Conservation (phyloP, 1,140 invertebrate genomes). For the Euschistus heros region DNA sequence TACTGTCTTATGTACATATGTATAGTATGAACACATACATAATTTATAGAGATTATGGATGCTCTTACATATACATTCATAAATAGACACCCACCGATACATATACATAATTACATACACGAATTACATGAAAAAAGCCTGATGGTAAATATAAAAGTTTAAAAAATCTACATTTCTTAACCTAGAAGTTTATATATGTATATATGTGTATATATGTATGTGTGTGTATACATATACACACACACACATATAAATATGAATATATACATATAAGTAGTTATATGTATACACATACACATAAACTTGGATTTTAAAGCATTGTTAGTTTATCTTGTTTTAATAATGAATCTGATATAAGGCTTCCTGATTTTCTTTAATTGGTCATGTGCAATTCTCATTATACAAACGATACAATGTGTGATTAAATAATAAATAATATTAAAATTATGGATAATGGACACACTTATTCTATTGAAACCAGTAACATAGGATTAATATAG, state of each 20-base stretch:
- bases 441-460: conserved; percentile 3
- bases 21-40: too few relatives aligned
- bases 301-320: neutral
- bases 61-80: too few relatives aligned
- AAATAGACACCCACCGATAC: too few relatives aligned
- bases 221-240: conserved; percentile 1
- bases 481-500: conserved; percentile 1
- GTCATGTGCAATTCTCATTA: conserved; percentile 15
- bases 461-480: neutral
- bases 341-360: conserved; percentile 12
- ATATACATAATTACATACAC: too few relatives aligned
- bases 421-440: neutral
- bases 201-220: conserved; percentile 14
- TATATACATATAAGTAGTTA: conserved; percentile 13
- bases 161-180: conserved; percentile 25
- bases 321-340: neutral
- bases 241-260: neutral
- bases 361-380: conserved; percentile 15
- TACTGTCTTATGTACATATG: too few relatives aligned
- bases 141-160: conserved; percentile 24
- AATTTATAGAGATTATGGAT: too few relatives aligned
- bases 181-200: conserved; percentile 7
- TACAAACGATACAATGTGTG: neutral
- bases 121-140: too few relatives aligned
- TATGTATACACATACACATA: conserved; percentile 9